Base-by-base conservation (phyloP, 2,113 vertebrate genomes). In the Cryptotis parvus region DNA sequence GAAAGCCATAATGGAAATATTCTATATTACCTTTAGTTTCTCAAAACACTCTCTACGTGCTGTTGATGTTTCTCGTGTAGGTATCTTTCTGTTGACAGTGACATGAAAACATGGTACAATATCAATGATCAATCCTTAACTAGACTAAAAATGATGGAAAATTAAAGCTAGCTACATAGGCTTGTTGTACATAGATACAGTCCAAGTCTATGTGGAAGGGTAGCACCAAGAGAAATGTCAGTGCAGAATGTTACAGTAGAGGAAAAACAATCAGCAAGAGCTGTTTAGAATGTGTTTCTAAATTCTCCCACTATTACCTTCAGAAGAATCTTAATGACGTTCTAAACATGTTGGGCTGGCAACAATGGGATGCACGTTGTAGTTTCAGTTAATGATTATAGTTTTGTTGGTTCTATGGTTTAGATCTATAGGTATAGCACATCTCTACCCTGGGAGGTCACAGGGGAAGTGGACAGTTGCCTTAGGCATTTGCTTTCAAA, bases 21-120 rank as follows among this genome's bases (percentile, higher is more conserved):
- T 33, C 33, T 31, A 4, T 12, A 49, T 89, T 66, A 41, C 24
- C 14, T n/a, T 66, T 82, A 65, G 27, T 15, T 84, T 91, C 77
- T 86, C n/a, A 58, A 58, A 27, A 9, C 20, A 15, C 24, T 43
- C 16, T 77, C 11, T 52, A 9, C 6, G 37, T 45, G 29, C 5
- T 55, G 1, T 80, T 58, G 33, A 63, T 27, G 95, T 94, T 80
- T 83, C 26, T 45, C 63, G 31, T 33, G 65, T n/a, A 75, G 7
- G 52, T 91, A 35, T 68, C 1, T 92, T 89, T 90, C 65, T 83
- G n/a, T 41, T 20, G 72, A 76, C 70, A 75, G 45, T 65, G 79
- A 76, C 41, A 43, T 33, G 24, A 86, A 76, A 94, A 77, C 26
- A 29, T 26, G 65, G 65, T 69, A 77, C 12, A 65, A 31, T 55